Conservation (phyloP, 2,797 vertebrate species). For the Paratrypauchen microcephalus region DNA sequence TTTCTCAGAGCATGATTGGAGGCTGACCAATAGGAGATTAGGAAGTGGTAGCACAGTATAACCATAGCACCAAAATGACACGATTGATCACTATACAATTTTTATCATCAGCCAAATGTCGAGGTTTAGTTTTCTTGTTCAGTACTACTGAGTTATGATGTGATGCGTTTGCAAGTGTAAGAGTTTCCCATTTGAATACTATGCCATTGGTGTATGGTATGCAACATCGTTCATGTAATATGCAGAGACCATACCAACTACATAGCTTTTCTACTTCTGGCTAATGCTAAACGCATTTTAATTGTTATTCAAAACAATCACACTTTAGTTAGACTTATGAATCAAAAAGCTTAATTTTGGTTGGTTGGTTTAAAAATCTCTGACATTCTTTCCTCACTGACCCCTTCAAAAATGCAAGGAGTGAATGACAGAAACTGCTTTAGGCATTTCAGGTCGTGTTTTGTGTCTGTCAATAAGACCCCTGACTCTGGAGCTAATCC, state of each 20-base stretch:
- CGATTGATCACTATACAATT: too few species aligned
- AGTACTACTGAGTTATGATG: too few species aligned
- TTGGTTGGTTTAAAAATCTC: background rate
- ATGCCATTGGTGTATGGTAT: conserved; percentile 13
- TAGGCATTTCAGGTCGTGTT: background rate
- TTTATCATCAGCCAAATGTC: too few species aligned
- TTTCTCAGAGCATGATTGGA: too few species aligned
- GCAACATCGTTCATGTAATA: background rate
- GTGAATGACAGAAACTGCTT: background rate
- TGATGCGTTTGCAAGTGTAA: too few species aligned
- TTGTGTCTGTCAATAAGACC: conserved; percentile 2
- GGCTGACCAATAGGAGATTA: too few species aligned
- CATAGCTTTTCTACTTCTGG: background rate
- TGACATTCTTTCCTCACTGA: background rate
- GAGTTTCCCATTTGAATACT: conserved; percentile 7
- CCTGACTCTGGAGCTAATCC: conserved; percentile 1
- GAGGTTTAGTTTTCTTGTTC: too few species aligned
- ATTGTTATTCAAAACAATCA: background rate
- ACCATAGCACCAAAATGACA: too few species aligned
- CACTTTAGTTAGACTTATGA: background rate
- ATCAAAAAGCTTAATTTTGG: background rate
- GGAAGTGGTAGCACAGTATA: too few species aligned
- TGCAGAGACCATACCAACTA: background rate
- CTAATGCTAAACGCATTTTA: background rate
- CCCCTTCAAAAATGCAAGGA: background rate